phyloP scores from a whole-genome alignment of 2,888 invertebrate genomes.

The Phyllotreta striolata region DNA sequence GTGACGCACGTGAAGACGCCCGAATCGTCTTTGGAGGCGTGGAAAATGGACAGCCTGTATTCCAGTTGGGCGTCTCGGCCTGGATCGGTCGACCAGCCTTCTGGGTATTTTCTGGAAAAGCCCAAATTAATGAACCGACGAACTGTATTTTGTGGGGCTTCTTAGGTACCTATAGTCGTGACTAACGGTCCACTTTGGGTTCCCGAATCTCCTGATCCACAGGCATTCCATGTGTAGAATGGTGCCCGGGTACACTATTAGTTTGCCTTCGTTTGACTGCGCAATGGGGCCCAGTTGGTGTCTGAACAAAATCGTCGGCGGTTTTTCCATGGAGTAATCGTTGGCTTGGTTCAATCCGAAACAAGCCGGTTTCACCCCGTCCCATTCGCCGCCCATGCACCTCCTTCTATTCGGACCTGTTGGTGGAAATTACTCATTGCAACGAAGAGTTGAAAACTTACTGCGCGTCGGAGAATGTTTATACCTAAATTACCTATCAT shows the following conservation, averaged over 20 bases:
- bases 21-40: slow-evolving; percentile 84
- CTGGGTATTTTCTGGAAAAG: slow-evolving; percentile 70
- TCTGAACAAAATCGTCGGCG: slow-evolving; percentile 84
- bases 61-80: slow-evolving; percentile 81
- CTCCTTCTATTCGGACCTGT: slow-evolving; percentile 73
- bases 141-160: no score
- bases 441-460: not conserved
- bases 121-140: slow-evolving; percentile 15
- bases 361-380: slow-evolving; percentile 79
- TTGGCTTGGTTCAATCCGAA: slow-evolving; percentile 85
- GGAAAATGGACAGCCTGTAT: slow-evolving; percentile 81
- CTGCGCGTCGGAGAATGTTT: not conserved
- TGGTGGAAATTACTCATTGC: not conserved
- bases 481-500: slow-evolving; percentile 64
- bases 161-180: slow-evolving; percentile 73
- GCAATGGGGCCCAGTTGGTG: slow-evolving; percentile 85
- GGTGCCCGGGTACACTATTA: slow-evolving; percentile 86
- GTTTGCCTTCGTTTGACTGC: slow-evolving; percentile 84
- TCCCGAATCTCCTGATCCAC: slow-evolving; percentile 86
- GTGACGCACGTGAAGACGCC: slow-evolving; percentile 86
- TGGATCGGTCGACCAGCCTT: slow-evolving; percentile 85
- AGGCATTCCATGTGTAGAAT: slow-evolving; percentile 88
- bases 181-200: slow-evolving; percentile 84
- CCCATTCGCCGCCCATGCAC: slow-evolving; percentile 84
- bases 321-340: slow-evolving; percentile 87